These are phyloP conservation scores for Cryptocephalus moraei DNA, from an alignment of 2,888 invertebrate species.

Conservation along the genomic window DNA sequence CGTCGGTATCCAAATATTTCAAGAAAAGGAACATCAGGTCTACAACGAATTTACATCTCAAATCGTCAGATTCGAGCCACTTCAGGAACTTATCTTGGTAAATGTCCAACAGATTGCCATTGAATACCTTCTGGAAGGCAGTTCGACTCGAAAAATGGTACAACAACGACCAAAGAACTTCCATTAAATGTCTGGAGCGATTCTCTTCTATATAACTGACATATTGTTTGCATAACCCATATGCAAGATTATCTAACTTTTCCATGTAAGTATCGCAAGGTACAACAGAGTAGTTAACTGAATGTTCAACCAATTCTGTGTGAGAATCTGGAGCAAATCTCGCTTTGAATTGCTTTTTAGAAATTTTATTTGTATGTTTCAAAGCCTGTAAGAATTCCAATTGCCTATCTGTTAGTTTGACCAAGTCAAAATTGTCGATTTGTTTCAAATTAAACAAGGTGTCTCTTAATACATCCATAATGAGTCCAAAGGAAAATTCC, in stretches of 20 bases:
- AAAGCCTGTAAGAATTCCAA: conserved; percentile 40
- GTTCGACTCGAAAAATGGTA: conserved; percentile 45
- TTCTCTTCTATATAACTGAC: conserved; percentile 43
- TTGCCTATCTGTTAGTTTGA: conserved; percentile 29
- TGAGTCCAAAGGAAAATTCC: conserved; percentile 35
- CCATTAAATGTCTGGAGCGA: conserved; percentile 40
- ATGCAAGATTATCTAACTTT: conserved; percentile 40
- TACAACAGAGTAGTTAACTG: conserved; percentile 1
- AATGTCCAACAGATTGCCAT: conserved; percentile 22
- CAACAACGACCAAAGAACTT: conserved; percentile 45
- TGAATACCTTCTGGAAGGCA: conserved; percentile 41
- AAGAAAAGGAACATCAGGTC: conserved; percentile 54
- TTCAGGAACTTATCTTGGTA: conserved; percentile 24
- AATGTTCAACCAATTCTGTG: neutral
- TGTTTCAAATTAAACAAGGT: conserved; percentile 22
- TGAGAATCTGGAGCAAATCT: neutral
- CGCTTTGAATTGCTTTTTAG: conserved; percentile 40
- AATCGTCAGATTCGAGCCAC: conserved; percentile 44
- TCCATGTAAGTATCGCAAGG: conserved; percentile 33
- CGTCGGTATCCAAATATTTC: conserved; percentile 42
- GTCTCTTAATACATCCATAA: conserved; percentile 29
- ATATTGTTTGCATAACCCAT: conserved; percentile 43
- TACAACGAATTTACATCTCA: conserved; percentile 45
- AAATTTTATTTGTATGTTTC: conserved; percentile 34
- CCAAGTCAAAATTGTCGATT: conserved; percentile 15